These are phyloP conservation scores for Oncorhynchus keta DNA, from an alignment of 2,113 vertebrate genomes.

Conservation along the genomic window DNA sequence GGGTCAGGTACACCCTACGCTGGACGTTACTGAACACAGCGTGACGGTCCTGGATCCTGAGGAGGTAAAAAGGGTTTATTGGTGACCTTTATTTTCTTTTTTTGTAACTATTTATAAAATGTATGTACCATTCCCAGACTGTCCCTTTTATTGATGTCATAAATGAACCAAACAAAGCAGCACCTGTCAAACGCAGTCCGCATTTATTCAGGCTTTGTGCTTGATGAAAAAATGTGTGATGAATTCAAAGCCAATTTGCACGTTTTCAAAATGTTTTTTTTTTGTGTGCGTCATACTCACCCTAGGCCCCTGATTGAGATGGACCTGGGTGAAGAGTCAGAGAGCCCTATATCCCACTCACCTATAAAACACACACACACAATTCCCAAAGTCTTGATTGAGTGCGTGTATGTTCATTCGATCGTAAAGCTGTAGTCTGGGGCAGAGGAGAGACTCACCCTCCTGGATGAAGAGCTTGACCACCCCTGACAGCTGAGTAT, in stretches of 20 bases:
- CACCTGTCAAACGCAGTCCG: too few relatives aligned
- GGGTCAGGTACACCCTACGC: conserved; percentile 72
- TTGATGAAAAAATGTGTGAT: too few relatives aligned
- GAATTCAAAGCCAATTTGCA: too few relatives aligned
- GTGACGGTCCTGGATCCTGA: conserved; percentile 83
- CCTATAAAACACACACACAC: conserved; percentile 62
- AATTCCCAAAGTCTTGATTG: neutral
- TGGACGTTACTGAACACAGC: conserved; percentile 79
- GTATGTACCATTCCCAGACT: too few relatives aligned
- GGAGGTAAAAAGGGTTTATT: conserved; percentile 4
- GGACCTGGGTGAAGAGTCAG: conserved; percentile 63
- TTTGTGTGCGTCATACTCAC: conserved; percentile 56
- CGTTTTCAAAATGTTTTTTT: too few relatives aligned
- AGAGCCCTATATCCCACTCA: conserved; percentile 77
- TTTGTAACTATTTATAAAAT: too few relatives aligned
- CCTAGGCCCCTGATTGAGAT: conserved; percentile 82
- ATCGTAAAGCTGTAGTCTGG: neutral
- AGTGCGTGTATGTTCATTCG: neutral
- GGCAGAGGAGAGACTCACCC: conserved; percentile 58
- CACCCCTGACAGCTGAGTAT: conserved; percentile 84
- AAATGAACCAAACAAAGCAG: too few relatives aligned
- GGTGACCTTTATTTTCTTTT: too few relatives aligned
- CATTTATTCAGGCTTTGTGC: too few relatives aligned
- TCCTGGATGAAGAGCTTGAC: conserved; percentile 84
- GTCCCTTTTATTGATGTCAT: too few relatives aligned